Evolutionary conservation across 2,888 invertebrate species (phyloP).

Genomic region (Platycheirus albimanus): DNA sequence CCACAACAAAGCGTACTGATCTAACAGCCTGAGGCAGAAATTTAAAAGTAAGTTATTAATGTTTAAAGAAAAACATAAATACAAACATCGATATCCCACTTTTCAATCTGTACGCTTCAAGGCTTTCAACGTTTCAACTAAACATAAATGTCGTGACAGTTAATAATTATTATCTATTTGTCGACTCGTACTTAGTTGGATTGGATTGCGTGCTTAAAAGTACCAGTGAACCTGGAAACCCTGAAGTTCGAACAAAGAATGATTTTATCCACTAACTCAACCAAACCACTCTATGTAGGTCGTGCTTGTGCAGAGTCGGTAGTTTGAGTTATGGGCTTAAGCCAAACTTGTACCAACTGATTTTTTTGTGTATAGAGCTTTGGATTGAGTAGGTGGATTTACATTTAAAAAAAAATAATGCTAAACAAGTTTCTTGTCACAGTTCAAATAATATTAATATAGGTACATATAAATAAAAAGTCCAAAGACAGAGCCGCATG

Average conservation of each 20-base stretch:
- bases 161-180: constrained; percentile 32
- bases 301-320: constrained; percentile 7
- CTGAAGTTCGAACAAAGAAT: constrained; percentile 42
- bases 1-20: constrained; percentile 2
- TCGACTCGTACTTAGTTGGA: not conserved
- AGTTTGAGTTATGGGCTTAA: not conserved
- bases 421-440: constrained; percentile 40
- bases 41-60: not conserved
- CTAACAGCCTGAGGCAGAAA: constrained; percentile 13
- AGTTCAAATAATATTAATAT: constrained; percentile 11
- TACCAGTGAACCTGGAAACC: constrained; percentile 42
- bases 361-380: not conserved
- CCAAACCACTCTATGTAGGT: constrained; percentile 1
- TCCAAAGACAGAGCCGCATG: not conserved
- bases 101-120: constrained; percentile 32
- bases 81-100: constrained; percentile 6
- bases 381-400: constrained; percentile 29
- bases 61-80: not conserved
- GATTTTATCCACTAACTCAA: constrained; percentile 13
- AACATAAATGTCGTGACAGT: not conserved
- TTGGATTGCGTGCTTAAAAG: not conserved
- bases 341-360: constrained; percentile 29
- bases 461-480: not conserved
- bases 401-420: constrained; percentile 1
- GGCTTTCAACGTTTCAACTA: constrained; percentile 56